These are phyloP conservation scores for Empidonax alnorum DNA, from an alignment of 2,113 vertebrate species.

Conservation along the genomic window DNA sequence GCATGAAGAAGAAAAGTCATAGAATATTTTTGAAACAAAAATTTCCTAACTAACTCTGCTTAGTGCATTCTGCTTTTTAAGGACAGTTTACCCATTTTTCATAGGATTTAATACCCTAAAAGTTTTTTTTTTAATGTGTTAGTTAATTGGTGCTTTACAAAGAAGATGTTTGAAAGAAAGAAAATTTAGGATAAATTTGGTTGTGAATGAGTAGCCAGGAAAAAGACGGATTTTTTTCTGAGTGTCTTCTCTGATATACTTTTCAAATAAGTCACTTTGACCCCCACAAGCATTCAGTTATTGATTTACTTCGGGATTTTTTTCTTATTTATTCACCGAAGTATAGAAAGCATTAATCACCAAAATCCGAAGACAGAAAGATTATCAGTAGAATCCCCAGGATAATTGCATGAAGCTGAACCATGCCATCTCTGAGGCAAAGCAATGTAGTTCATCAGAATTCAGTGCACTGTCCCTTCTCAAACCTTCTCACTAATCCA, in stretches of 20 bases:
- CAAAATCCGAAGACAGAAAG: not conserved
- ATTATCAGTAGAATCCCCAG: not conserved
- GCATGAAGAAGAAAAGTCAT: not conserved
- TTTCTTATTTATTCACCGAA: not conserved
- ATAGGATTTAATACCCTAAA: not conserved
- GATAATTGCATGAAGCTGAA: not conserved
- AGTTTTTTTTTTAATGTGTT: accelerated
- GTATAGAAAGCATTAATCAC: not conserved
- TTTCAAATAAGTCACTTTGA: not conserved
- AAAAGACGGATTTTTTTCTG: not conserved
- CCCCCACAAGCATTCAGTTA: accelerated
- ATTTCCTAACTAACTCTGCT: not conserved
- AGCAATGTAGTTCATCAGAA: not conserved
- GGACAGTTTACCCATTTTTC: not conserved
- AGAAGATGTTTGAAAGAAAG: not conserved
- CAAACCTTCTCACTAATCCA: not conserved
- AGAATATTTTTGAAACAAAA: not conserved
- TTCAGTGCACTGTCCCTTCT: not conserved
- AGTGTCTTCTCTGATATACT: not conserved
- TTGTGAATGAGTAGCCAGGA: not conserved
- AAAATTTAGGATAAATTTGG: not conserved
- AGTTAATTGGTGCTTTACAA: not conserved
- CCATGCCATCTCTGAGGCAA: not conserved
- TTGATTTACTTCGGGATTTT: accelerated
- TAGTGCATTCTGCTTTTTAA: not conserved